Conservation (phyloP, 2,888 invertebrate species). For the Falcaria lacertinaria region DNA sequence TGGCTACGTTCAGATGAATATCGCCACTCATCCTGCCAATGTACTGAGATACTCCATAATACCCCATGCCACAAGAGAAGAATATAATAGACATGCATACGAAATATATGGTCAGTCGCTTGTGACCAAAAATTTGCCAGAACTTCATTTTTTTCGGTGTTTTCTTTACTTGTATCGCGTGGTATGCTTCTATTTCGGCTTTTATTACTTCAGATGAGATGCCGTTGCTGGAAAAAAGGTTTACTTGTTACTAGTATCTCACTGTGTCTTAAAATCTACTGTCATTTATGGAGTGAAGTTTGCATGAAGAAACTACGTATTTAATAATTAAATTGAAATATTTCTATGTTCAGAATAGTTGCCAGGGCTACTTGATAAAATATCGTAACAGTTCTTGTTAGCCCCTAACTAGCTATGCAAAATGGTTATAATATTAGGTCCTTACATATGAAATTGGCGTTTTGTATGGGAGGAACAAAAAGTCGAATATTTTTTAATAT, state of each 20-base stretch:
- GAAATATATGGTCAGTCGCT: conserved; percentile 81
- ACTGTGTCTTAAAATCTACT: no score
- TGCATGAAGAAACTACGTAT: no score
- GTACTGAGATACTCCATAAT: conserved; percentile 90
- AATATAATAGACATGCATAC: conserved; percentile 84
- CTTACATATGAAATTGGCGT: no score
- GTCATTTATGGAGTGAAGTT: no score
- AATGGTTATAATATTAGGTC: no score
- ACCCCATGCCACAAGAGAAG: conserved; percentile 89
- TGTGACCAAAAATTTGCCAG: conserved; percentile 54
- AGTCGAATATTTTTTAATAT: no score
- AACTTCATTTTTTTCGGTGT: conserved; percentile 27
- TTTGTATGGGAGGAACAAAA: no score
- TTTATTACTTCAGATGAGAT: conserved; percentile 31
- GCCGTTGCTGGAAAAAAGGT: conserved; percentile 38
- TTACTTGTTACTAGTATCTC: not conserved
- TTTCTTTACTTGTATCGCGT: conserved; percentile 4
- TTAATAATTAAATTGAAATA: no score
- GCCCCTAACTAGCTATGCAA: no score
- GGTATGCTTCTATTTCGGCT: conserved; percentile 41
- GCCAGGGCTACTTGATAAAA: no score
- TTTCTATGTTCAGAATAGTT: no score
- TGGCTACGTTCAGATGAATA: conserved; percentile 87
- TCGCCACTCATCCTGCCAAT: conserved; percentile 86
- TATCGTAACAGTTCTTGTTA: no score